Base-by-base conservation (phyloP, 2,797 vertebrate genomes). In the Melanotaenia parkinsoni region DNA sequence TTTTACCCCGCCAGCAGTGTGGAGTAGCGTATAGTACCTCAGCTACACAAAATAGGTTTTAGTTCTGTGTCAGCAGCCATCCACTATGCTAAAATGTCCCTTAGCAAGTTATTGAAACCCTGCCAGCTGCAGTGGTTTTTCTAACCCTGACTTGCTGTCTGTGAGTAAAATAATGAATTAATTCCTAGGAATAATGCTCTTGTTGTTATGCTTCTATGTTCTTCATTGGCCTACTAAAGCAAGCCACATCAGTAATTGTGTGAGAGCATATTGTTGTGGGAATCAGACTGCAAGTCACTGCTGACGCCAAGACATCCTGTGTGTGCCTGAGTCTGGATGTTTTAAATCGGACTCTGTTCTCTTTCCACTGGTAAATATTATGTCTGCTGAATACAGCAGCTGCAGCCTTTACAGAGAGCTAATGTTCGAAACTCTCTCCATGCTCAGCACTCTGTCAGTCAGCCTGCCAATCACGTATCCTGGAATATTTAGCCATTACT, bases 281-380 rank as follows among this genome's bases (percentile, higher is more conserved):
- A 86, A 82, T 78, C 66, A 45, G 75, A 78, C 78, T 76, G 64
- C 24, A 4, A 70, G 61, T 58, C 73, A 14, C 67, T 77, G 32
- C 74, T 86, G 81, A 86, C 22, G 56, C 72, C 32, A 45, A 76
- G 75, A 86, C 83, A 86, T 92, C 89, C 87, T 90, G 89, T 89
- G 81, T 81, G 64, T 80, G 59, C 60, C 45, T 58, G 43, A 67
- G 63, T 43, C 70, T 82, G 76, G 61, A 77, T 84, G 76, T 87
- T 89, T 82, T 66, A 72, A 76, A 67, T 79, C 28, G 0, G 67
- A 81, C 65, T 69, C 79, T 37, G 13, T 79, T 85, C 73, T 80
- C 79, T 50, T 71, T 81, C 58, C 43, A 9, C 70, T 74, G 81
- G 82, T 91, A 91, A 90, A 91, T 90, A 90, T 91, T 92, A 76